These are phyloP conservation scores for Ectobius pallidus DNA, from an alignment of 2,888 invertebrate species.

Conservation along the genomic window DNA sequence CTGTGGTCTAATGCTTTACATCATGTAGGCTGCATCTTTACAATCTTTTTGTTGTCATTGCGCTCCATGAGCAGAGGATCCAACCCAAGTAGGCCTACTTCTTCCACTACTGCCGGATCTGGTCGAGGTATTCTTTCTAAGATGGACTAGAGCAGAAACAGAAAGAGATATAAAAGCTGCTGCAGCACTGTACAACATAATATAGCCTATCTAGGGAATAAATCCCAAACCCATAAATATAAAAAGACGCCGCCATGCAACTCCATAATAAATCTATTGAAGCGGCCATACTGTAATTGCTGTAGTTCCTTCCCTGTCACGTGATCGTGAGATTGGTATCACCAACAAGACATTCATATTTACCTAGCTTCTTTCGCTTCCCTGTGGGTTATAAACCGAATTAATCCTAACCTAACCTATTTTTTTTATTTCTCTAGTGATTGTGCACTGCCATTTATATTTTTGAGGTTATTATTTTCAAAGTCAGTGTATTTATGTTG, in stretches of 20 bases:
- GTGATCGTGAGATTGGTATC: too few species aligned
- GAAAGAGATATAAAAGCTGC: conserved; percentile 34
- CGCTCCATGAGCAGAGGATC: conserved; percentile 49
- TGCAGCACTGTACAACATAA: conserved; percentile 37
- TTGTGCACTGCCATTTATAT: too few species aligned
- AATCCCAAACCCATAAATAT: conserved; percentile 40
- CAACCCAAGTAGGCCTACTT: conserved; percentile 51
- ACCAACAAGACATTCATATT: too few species aligned
- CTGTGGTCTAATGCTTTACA: conserved; percentile 75
- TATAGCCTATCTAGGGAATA: conserved; percentile 34
- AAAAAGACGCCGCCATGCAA: conserved; percentile 41
- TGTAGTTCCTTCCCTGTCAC: too few species aligned
- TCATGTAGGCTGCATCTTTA: conserved; percentile 49
- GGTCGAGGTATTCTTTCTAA: conserved; percentile 50
- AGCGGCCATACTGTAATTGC: conserved; percentile 28
- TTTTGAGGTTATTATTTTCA: too few species aligned
- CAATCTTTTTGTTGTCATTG: conserved; percentile 42
- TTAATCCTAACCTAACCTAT: too few species aligned
- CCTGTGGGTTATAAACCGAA: too few species aligned
- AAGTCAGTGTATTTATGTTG: too few species aligned
- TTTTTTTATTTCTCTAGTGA: too few species aligned
- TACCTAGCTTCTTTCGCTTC: too few species aligned
- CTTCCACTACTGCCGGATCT: conserved; percentile 46
- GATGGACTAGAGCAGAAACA: conserved; percentile 47
- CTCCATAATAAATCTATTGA: conserved; percentile 32